Evolutionary conservation across 1,140 invertebrate genomes (phyloP).

Genomic region (Platyscapa corneri): DNA sequence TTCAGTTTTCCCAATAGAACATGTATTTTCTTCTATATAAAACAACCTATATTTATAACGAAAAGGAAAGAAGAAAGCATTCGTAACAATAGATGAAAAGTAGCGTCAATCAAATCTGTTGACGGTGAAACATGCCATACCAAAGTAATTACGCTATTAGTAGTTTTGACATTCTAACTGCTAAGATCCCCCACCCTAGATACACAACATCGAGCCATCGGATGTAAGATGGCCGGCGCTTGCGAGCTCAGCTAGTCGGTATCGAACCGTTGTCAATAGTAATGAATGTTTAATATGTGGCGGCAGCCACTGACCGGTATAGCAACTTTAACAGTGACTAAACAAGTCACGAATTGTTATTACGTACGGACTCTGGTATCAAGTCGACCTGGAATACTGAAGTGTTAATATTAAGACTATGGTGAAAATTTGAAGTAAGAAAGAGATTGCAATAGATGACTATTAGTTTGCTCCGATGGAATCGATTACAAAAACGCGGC

Average conservation of each 20-base stretch:
- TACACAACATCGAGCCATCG: neutral
- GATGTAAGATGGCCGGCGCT: constrained; percentile 10
- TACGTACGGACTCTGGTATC: neutral
- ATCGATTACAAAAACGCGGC: too few relatives aligned
- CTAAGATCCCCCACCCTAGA: neutral
- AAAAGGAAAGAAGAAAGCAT: too few relatives aligned
- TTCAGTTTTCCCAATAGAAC: too few relatives aligned
- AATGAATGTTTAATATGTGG: neutral
- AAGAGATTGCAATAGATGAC: neutral
- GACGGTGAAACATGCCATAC: too few relatives aligned
- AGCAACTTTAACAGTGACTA: too few relatives aligned
- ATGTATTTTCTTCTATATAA: too few relatives aligned
- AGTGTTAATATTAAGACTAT: neutral
- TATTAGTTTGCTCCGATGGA: neutral
- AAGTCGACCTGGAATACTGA: neutral
- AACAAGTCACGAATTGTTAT: neutral
- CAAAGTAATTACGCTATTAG: too few relatives aligned
- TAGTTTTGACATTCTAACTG: too few relatives aligned
- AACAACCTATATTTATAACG: too few relatives aligned
- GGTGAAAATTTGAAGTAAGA: neutral
- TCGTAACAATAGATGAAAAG: too few relatives aligned
- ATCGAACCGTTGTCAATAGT: neutral
- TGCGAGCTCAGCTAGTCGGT: neutral
- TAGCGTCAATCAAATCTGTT: too few relatives aligned
- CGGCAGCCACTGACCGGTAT: too few relatives aligned